Evolutionary conservation across 2,797 vertebrate species (phyloP), one percentile per base, ranked within the genome.

Genomic region (Halcyon badia): DNA sequence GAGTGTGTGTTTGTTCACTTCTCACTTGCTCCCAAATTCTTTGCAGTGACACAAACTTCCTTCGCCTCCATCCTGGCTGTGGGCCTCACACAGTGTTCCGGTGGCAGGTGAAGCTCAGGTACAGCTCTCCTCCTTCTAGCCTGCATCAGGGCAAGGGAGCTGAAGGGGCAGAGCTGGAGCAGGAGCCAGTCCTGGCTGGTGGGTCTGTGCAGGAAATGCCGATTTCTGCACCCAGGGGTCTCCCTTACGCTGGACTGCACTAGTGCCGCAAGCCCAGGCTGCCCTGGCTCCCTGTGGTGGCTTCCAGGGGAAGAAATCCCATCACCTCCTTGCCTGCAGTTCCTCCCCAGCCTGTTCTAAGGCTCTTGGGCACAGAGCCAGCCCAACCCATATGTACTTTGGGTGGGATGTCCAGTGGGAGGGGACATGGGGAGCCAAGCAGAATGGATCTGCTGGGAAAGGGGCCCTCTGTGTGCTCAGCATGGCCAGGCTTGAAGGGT

Each of bases 31-130:
- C 33, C 41, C 33, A 16, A 13, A 95, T 90, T 94, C 65, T 97
- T 82, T 96, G 60, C 97, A 99, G 99, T 61, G 99, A 99, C 62
- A 52, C 87, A 11, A 99, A 99, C 97, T 99, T 99, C 90, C 98
- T 99, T 96, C 99, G 99, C 73, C 98, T 99, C 73, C 99, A 99
- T 96, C 97, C 98, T 9, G 99, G 98, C 97, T 99, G 99, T 76
- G 99, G 99, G 89, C 98, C 99, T 66, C 99, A 99, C 95, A 99
- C 99, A 1, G 98, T 99, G 94, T 99, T 99, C 97, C 99, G 99
- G 97, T 99, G 99, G 99, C 99, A 99, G 97, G 99, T 99, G 96
- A 99, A 99, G 98, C 99, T 99, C 98, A 99, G 99, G 99, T 99
- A 98, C 15, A 20, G 56, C 21, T 77, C n/a, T 42, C 4, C 3